Conservation (phyloP, 2,888 invertebrate genomes). For the Saturnia japonica region DNA sequence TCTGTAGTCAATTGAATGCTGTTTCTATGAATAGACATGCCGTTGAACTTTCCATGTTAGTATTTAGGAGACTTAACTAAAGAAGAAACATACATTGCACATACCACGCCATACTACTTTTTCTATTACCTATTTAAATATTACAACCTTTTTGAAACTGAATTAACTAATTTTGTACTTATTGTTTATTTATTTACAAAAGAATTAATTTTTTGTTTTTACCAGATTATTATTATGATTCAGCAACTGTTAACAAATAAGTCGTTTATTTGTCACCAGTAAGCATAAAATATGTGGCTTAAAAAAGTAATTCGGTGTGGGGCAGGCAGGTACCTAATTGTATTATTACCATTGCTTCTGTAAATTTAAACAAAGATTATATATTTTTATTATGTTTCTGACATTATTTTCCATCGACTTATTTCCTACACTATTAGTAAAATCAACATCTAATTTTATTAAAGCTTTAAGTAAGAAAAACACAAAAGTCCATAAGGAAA, state of each 20-base stretch:
- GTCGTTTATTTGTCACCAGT: too few relatives aligned
- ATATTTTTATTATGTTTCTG: background rate
- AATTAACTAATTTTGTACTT: too few relatives aligned
- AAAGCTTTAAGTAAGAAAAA: background rate
- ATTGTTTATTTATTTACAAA: background rate
- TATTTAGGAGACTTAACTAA: background rate
- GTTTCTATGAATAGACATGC: background rate
- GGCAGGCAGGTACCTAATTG: too few relatives aligned
- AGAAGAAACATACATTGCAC: background rate
- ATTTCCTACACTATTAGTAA: background rate
- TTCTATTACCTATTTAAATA: background rate
- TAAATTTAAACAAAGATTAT: too few relatives aligned
- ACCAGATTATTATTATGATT: too few relatives aligned
- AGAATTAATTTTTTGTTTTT: background rate
- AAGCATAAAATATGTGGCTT: too few relatives aligned
- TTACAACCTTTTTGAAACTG: background rate
- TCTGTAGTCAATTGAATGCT: background rate
- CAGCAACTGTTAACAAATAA: too few relatives aligned
- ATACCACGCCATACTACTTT: background rate
- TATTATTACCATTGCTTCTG: too few relatives aligned
- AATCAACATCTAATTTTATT: background rate
- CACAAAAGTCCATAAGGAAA: background rate
- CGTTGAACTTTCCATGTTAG: background rate
- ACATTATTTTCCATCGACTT: background rate
- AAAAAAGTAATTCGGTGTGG: too few relatives aligned